Conservation (phyloP, 2,888 invertebrate species). For the Cartodere bifasciata region DNA sequence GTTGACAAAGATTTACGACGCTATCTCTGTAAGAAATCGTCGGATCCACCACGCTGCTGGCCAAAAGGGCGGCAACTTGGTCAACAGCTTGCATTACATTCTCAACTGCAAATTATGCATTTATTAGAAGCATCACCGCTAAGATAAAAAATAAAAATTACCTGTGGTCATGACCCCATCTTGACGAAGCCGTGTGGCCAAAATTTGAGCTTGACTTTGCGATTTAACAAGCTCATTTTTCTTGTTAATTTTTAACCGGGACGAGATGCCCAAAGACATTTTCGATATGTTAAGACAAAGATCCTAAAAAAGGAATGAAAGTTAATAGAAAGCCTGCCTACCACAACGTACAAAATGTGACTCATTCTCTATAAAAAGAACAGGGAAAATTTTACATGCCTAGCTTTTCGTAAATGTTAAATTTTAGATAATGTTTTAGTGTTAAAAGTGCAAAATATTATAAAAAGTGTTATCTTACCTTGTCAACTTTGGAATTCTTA, state of each 20-base stretch:
- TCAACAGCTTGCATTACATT: slow-evolving; percentile 73
- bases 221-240: slow-evolving; percentile 28
- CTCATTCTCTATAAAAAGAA: no score
- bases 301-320: slow-evolving; percentile 21
- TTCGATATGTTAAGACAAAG: slow-evolving; percentile 18
- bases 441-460: slow-evolving; percentile 1
- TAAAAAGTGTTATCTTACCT: slow-evolving; percentile 9
- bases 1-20: slow-evolving; percentile 66
- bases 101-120: slow-evolving; percentile 46
- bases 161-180: slow-evolving; percentile 34
- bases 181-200: slow-evolving; percentile 33
- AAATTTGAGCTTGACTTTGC: slow-evolving; percentile 32
- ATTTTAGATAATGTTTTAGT: no score
- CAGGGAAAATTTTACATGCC: no score
- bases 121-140: no score
- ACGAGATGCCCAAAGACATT: slow-evolving; percentile 33
- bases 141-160: slow-evolving; percentile 20
- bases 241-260: slow-evolving; percentile 32
- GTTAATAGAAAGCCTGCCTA: slow-evolving; percentile 1
- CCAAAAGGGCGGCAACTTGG: slow-evolving; percentile 63
- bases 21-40: slow-evolving; percentile 50
- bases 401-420: no score
- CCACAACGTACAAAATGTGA: no score
- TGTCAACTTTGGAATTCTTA: slow-evolving; percentile 11
- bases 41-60: slow-evolving; percentile 60